Conservation (phyloP, 2,888 invertebrate species). For the Acrocyrtus sp. region DNA sequence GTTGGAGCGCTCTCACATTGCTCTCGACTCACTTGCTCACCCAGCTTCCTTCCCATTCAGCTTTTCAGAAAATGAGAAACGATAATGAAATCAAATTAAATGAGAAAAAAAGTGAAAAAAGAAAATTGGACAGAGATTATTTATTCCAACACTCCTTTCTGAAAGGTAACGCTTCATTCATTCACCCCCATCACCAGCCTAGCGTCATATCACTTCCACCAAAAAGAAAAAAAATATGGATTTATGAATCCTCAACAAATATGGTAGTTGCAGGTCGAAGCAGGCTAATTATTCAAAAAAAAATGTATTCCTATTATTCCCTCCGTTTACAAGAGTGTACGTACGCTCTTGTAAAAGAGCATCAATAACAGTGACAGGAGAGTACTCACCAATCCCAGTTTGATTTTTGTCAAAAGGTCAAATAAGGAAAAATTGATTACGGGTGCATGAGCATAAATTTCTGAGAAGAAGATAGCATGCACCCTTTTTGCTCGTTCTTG, state of each 20-base stretch:
- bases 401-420: conserved; percentile 7
- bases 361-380: neutral
- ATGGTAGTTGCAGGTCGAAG: conserved; percentile 35
- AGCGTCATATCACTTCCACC: conserved; percentile 25
- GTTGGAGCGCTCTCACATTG: neutral
- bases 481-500: no score
- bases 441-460: neutral
- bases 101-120: neutral
- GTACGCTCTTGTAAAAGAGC: neutral
- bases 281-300: conserved; percentile 30
- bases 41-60: no score
- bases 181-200: conserved; percentile 1
- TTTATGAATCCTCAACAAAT: conserved; percentile 38
- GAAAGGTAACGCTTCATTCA: neutral
- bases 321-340: neutral
- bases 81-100: conserved; percentile 4
- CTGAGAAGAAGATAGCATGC: conserved; percentile 1
- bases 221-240: conserved; percentile 34
- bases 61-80: conserved; percentile 7
- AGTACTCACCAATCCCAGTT: conserved; percentile 6
- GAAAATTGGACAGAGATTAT: neutral
- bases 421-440: conserved; percentile 16
- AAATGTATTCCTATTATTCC: no score
- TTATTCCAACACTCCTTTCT: conserved; percentile 18
- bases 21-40: neutral